These are phyloP conservation scores for Prunella strophiata DNA, from an alignment of 2,797 vertebrate genomes.

Conservation along the genomic window DNA sequence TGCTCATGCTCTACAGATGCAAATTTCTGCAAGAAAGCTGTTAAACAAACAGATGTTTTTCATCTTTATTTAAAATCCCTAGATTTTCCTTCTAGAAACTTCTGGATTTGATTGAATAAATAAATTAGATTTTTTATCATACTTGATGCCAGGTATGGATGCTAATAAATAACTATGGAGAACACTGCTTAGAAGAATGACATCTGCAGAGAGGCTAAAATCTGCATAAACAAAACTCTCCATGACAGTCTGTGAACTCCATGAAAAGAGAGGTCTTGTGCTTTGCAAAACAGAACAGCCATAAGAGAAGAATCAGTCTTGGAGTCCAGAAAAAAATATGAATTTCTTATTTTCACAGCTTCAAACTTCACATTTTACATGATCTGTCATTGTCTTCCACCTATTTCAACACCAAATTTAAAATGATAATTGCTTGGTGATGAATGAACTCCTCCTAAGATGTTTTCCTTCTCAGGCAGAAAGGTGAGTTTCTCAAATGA, in stretches of 20 bases:
- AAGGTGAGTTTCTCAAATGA: neutral
- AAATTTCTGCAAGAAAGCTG: neutral
- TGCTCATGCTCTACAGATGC: neutral
- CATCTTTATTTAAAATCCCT: neutral
- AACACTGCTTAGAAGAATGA: neutral
- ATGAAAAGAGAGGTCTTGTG: neutral
- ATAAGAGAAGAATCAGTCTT: neutral
- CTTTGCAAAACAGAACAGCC: neutral
- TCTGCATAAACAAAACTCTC: neutral
- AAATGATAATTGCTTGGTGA: neutral
- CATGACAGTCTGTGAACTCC: neutral
- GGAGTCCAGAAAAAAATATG: neutral
- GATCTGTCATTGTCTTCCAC: neutral
- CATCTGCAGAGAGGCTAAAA: neutral
- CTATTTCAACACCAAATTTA: neutral
- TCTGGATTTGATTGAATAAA: neutral
- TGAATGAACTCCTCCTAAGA: neutral
- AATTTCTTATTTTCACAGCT: neutral
- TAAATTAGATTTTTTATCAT: neutral
- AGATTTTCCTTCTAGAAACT: neutral
- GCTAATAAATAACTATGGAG: neutral
- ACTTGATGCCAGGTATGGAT: neutral
- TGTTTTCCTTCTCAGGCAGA: neutral
- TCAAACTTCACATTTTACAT: neutral
- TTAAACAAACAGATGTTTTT: neutral